Base-by-base conservation (phyloP, 2,797 vertebrate genomes). In the Simalia tracyae region DNA sequence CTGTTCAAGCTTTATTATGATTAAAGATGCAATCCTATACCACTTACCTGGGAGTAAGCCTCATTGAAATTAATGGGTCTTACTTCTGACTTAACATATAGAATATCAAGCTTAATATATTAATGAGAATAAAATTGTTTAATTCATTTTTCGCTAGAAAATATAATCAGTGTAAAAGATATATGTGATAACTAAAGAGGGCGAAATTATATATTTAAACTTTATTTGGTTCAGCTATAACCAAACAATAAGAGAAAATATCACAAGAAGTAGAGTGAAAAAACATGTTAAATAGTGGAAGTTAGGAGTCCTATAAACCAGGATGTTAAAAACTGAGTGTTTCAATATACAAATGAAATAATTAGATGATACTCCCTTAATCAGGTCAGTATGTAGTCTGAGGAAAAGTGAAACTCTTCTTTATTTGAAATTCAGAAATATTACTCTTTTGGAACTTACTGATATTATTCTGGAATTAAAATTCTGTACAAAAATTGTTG, bases 341-440 rank as follows among this genome's bases (percentile, higher is more conserved):
- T 87, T n/a, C 15, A 28, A 12, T 88, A 81, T 95, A 93, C 89
- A 46, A 89, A 90, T 66, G 28, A 89, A 68, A 9, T 86, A 89
- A 93, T 94, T 94, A 61, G 89, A 19, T 89, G 10, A 76, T 92
- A 61, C 31, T 93, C 92, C 90, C 72, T 93, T 86, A 64, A 94
- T 8, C 81, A 11, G 93, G 63, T 24, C 81, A 81, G 95, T 63
- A 91, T 28, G 59, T n/a, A 90, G 92, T 93, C 89, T 94, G 86
- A 89, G 76, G 92, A 95, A 81, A 94, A 96, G 54, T 93, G 90
- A 96, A 96, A 95, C 95, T 96, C 87, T 31, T 93, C n/a, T 28
- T 86, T 91, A 90, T 15, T 91, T 92, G 61, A 92, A 93, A 93
- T 94, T 63, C 60, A 89, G 4, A 0, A 93, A 56, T 59, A 87